Conservation (phyloP, 2,797 vertebrate genomes). For the Heliangelus exortis region DNA sequence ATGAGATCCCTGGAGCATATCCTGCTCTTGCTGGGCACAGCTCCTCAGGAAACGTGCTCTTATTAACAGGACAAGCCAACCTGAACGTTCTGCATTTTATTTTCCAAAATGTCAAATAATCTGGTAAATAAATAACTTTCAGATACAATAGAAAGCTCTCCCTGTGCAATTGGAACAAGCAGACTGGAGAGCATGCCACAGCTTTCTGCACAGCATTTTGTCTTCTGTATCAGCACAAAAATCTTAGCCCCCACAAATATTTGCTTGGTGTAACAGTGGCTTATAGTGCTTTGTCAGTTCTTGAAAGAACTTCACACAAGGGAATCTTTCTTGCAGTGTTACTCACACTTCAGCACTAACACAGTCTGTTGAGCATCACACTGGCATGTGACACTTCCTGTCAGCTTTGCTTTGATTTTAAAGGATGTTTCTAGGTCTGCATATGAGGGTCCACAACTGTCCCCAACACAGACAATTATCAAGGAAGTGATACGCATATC, state of each 20-base stretch:
- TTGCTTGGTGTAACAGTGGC: neutral
- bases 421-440: neutral
- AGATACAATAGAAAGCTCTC: neutral
- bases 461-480: neutral
- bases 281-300: neutral
- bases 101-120: slow-evolving; percentile 38
- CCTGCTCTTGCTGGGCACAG: neutral
- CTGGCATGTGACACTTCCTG: neutral
- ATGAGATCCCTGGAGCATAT: neutral
- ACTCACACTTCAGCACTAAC: neutral
- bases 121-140: slow-evolving; percentile 40
- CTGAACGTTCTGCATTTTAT: neutral
- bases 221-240: neutral
- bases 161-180: neutral
- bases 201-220: slow-evolving; percentile 6
- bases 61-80: neutral
- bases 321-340: neutral
- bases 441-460: neutral
- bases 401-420: neutral
- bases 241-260: slow-evolving; percentile 36
- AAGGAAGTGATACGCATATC: neutral
- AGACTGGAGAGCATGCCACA: neutral
- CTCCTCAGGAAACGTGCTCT: neutral
- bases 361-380: neutral
- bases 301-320: neutral